Conservation (phyloP, 1,140 invertebrate species). For the Gerris buenoi region DNA sequence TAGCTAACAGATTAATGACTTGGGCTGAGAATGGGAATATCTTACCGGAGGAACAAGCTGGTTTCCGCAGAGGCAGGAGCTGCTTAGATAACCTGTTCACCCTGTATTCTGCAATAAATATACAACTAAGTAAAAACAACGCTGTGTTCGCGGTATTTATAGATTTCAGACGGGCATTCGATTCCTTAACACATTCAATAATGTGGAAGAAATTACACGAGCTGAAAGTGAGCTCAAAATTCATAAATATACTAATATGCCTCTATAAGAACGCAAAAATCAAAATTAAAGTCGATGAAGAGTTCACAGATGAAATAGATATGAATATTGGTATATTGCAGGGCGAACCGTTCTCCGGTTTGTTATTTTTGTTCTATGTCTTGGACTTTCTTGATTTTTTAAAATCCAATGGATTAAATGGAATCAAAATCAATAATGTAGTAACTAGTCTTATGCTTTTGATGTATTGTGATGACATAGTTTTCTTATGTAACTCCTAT, state of each 20-base stretch:
- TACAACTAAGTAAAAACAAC: background rate
- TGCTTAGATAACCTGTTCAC: background rate
- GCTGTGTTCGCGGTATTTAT: slow-evolving; percentile 19
- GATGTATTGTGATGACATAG: background rate
- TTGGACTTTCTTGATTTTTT: slow-evolving; percentile 14
- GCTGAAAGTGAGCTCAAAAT: slow-evolving; percentile 19
- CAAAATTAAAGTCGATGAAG: slow-evolving; percentile 11
- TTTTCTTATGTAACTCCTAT: background rate
- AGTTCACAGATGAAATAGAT: slow-evolving; percentile 2
- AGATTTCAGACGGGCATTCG: slow-evolving; percentile 22
- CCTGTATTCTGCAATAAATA: background rate
- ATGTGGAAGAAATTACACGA: slow-evolving; percentile 19
- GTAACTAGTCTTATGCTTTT: background rate
- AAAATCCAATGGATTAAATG: background rate
- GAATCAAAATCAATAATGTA: background rate
- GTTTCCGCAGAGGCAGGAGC: background rate
- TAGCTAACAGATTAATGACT: background rate
- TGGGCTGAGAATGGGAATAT: background rate
- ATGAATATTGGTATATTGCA: slow-evolving; percentile 20
- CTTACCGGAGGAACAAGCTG: background rate
- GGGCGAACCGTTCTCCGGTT: slow-evolving; percentile 17
- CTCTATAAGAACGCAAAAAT: slow-evolving; percentile 20
- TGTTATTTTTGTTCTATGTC: slow-evolving; percentile 16
- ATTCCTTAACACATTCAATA: slow-evolving; percentile 17
- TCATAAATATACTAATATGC: slow-evolving; percentile 16